Percentiles rank a stretch among this genome's conserved stretches.
phyloP scores from a whole-genome alignment of 92 coral and sea anemone species.

The Heteractis magnifica region DNA sequence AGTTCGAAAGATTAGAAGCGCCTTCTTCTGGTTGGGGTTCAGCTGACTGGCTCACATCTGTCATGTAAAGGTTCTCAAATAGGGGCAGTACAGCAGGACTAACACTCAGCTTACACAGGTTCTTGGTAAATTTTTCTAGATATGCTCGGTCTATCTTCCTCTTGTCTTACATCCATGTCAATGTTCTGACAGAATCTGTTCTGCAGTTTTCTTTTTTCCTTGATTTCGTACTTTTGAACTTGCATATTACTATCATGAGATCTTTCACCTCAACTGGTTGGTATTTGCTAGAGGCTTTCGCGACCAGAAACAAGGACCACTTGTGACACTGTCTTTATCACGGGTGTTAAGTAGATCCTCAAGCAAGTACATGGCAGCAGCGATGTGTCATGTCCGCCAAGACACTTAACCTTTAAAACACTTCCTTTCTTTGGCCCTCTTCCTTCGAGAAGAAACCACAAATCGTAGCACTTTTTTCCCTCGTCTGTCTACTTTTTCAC shows the following conservation, averaged over 20 bases:
- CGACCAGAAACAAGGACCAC: slow-evolving; percentile 65
- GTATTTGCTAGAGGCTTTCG: slow-evolving; percentile 40
- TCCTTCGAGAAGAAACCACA: slow-evolving; percentile 53
- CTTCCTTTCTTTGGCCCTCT: slow-evolving; percentile 44
- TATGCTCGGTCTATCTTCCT: too few species aligned
- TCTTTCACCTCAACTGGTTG: slow-evolving; percentile 50
- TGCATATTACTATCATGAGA: slow-evolving; percentile 47
- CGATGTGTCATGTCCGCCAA: slow-evolving; percentile 66
- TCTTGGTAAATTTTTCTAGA: background rate
- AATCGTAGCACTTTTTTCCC: slow-evolving; percentile 39
- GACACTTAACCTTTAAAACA: slow-evolving; percentile 38
- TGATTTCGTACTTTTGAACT: background rate
- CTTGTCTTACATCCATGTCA: slow-evolving; percentile 44
- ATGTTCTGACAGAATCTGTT: slow-evolving; percentile 47
- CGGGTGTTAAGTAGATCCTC: slow-evolving; percentile 47
- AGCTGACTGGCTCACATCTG: background rate
- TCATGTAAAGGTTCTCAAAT: background rate
- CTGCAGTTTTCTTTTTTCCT: too few species aligned
- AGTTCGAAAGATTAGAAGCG: background rate
- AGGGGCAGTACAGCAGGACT: background rate
- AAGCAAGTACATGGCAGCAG: slow-evolving; percentile 67
- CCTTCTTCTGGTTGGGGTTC: background rate
- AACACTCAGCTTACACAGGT: background rate
- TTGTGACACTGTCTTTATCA: slow-evolving; percentile 50
- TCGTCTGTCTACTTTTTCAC: slow-evolving; percentile 50